Conservation (phyloP, 2,113 vertebrate species). For the Girardinichthys multiradiatus region DNA sequence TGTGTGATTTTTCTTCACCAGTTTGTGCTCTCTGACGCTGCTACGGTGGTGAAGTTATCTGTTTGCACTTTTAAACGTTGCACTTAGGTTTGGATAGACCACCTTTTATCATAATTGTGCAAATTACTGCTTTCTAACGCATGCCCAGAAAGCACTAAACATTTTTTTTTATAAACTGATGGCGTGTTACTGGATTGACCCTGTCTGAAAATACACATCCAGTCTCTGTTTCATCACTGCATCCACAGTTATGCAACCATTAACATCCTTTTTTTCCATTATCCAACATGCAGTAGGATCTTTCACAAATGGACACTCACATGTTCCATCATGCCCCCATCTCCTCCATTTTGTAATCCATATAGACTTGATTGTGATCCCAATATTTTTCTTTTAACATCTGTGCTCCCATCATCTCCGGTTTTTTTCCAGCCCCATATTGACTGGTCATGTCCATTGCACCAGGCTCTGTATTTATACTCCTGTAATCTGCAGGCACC, state of each 20-base stretch:
- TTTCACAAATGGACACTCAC: slow-evolving; percentile 38
- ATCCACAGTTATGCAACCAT: slow-evolving; percentile 48
- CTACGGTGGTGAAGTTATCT: slow-evolving; percentile 28
- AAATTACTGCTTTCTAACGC: slow-evolving; percentile 13
- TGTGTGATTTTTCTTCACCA: neutral
- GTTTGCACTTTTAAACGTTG: slow-evolving; percentile 10
- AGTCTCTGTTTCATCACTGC: slow-evolving; percentile 30
- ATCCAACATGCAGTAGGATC: slow-evolving; percentile 38
- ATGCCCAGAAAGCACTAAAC: slow-evolving; percentile 47
- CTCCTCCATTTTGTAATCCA: slow-evolving; percentile 67
- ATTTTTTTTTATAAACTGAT: slow-evolving; percentile 30
- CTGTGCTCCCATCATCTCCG: slow-evolving; percentile 20
- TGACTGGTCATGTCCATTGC: slow-evolving; percentile 67
- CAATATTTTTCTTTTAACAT: slow-evolving; percentile 60
- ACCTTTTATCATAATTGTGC: neutral
- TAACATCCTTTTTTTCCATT: slow-evolving; percentile 41
- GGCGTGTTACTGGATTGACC: slow-evolving; percentile 21
- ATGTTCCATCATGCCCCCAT: slow-evolving; percentile 20
- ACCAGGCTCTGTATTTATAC: slow-evolving; percentile 64
- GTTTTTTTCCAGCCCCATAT: slow-evolving; percentile 44
- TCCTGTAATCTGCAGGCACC: slow-evolving; percentile 64
- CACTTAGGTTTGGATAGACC: neutral
- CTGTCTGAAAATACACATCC: slow-evolving; percentile 46
- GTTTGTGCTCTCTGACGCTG: slow-evolving; percentile 42
- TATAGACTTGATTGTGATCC: slow-evolving; percentile 69